These are phyloP conservation scores for Rhegmatorhina hoffmannsi DNA, from an alignment of 2,113 vertebrate species.

Conservation along the genomic window DNA sequence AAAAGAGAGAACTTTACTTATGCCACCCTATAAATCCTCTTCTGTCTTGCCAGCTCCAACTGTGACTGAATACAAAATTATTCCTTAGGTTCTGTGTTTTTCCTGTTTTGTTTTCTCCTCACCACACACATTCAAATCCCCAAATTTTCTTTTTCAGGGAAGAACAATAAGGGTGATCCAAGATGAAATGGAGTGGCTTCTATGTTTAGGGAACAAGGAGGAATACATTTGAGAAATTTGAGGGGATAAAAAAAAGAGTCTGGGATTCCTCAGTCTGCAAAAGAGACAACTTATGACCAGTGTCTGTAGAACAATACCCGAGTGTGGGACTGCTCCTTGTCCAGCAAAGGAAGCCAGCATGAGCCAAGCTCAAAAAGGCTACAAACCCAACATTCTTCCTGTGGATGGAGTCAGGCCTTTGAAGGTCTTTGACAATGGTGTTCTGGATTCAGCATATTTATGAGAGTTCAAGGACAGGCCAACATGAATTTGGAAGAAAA, in stretches of 20 bases:
- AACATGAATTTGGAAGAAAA: neutral
- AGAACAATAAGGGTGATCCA: neutral
- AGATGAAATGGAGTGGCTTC: neutral
- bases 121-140: neutral
- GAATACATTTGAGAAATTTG: neutral
- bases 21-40: neutral
- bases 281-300: neutral
- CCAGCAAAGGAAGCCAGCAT: neutral
- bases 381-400: neutral
- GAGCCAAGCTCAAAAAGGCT: neutral
- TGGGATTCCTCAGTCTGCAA: neutral
- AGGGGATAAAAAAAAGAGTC: neutral
- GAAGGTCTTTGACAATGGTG: neutral
- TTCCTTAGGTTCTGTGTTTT: neutral
- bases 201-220: neutral
- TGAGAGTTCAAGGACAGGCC: neutral
- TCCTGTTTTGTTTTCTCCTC: no score
- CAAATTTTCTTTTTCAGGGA: neutral
- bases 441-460: neutral
- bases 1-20: neutral
- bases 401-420: neutral
- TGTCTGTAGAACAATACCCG: no score
- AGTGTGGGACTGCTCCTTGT: neutral
- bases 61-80: neutral
- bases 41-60: neutral